Percentiles rank a stretch among this genome's conserved stretches.
These are phyloP conservation scores for Prionace glauca DNA, from an alignment of 2,797 vertebrate genomes.

Conservation along the genomic window DNA sequence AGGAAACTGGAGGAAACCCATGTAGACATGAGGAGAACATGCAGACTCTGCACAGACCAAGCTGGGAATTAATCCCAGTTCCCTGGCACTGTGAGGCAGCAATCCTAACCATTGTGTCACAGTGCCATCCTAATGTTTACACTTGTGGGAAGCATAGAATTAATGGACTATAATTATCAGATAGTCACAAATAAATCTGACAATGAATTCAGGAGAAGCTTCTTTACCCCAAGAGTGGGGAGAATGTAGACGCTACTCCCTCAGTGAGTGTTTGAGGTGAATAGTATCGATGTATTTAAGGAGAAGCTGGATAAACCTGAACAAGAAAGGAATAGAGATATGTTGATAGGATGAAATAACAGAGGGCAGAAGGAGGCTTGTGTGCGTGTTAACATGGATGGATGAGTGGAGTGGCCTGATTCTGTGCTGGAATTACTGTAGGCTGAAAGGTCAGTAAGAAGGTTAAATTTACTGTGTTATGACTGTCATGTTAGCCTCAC, in stretches of 20 bases:
- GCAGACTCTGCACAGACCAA: too few relatives aligned
- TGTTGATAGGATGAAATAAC: background rate
- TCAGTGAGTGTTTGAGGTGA: background rate
- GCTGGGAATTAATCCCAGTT: too few relatives aligned
- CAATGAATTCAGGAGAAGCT: background rate
- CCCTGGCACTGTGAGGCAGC: too few relatives aligned
- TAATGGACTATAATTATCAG: too few relatives aligned
- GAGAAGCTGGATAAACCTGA: background rate
- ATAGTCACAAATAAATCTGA: background rate
- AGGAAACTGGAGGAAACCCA: too few relatives aligned
- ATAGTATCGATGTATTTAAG: background rate
- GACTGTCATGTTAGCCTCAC: background rate
- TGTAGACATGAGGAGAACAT: too few relatives aligned
- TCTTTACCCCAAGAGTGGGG: background rate
- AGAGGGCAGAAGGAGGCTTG: background rate
- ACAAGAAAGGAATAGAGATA: background rate
- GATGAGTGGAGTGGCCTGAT: background rate
- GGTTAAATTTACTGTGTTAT: background rate
- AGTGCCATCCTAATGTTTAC: too few relatives aligned
- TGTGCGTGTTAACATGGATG: background rate
- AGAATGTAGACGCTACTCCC: background rate
- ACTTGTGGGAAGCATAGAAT: too few relatives aligned
- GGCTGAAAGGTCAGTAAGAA: background rate
- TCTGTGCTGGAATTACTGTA: background rate
- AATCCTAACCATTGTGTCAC: too few relatives aligned